Base-by-base conservation (phyloP, 2,888 invertebrate species). In the Euproctis similis region DNA sequence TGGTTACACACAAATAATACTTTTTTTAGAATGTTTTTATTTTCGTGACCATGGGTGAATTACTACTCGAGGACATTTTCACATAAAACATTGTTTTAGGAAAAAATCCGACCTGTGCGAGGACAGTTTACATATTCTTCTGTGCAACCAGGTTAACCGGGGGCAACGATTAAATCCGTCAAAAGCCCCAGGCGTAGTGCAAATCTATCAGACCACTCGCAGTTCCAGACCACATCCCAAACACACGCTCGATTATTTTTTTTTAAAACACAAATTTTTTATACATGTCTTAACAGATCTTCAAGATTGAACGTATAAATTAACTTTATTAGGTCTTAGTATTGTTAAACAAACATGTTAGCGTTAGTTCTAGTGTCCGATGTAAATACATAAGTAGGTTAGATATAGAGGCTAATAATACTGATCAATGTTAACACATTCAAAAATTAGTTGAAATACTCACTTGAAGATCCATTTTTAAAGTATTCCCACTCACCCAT, bases 211-310 rank as follows among this genome's bases (percentile, higher is more conserved):
- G 44, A 43, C 39, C 46, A 62, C 66, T 69, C 69, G 62, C 66
- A 70, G 61, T n/a, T n/a, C n/a, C 69, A 71, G 72, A 76, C 77
- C 66, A 70, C 75, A 78, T 78, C 80, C 80, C 80, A 78, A 74
- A 71, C 77, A 66, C 61, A 75, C 74, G n/a, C 73, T 66, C 72
- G 68, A 73, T n/a, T 59, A 56, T 56, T 59, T 45, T 51, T 65
- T 60, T 62, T 71, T 72, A 76, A n/a, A n/a, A 76, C 74, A 75
- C 71, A 77, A 76, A 76, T 76, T 40, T 39, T 40, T 44, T 39
- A 34, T 33, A 40, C 58, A 62, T 59, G 62, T 59, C 46, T 44
- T 32, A 42, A 60, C 60, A 54, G 58, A 59, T 43, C 62, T 59
- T 65, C 62, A 59, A 62, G 53, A 24, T 36, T 35, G 26, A 46